Evolutionary conservation across 2,888 invertebrate genomes (phyloP).

Genomic region (Flexamia atlantica): DNA sequence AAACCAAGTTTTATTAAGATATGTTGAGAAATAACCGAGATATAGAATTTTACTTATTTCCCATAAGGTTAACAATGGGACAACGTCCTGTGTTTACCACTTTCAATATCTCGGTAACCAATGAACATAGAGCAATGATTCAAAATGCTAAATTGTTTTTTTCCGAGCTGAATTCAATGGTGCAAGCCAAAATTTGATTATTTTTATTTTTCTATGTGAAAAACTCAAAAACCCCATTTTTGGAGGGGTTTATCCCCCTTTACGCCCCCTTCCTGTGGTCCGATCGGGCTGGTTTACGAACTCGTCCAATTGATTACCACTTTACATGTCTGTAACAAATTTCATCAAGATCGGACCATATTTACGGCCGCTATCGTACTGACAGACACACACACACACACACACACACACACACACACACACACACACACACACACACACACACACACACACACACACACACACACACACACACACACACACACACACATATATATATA

Average conservation of each 20-base stretch:
- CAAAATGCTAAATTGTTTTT: neutral
- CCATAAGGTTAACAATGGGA: no score
- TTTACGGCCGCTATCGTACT: neutral
- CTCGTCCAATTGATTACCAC: neutral
- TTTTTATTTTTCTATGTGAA: neutral
- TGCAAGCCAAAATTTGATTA: neutral
- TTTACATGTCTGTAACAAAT: neutral
- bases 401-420: slow-evolving; percentile 9
- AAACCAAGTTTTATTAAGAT: no score
- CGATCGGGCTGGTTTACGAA: neutral
- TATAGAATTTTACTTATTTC: no score
- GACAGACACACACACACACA: neutral
- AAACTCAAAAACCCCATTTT: neutral
- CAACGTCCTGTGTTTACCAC: no score
- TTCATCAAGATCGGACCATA: neutral
- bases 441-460: no score
- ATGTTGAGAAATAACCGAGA: no score
- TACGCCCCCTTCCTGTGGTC: neutral
- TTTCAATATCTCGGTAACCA: no score
- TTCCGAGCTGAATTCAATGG: neutral
- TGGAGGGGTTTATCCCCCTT: neutral
- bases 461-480: neutral
- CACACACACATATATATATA: neutral
- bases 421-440: neutral
- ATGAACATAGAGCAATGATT: no score